A percentile compares a stretch with the other conserved stretches of the same genome.
Conservation (phyloP, 2,888 invertebrate species). For the Myopa tessellatipennis region DNA sequence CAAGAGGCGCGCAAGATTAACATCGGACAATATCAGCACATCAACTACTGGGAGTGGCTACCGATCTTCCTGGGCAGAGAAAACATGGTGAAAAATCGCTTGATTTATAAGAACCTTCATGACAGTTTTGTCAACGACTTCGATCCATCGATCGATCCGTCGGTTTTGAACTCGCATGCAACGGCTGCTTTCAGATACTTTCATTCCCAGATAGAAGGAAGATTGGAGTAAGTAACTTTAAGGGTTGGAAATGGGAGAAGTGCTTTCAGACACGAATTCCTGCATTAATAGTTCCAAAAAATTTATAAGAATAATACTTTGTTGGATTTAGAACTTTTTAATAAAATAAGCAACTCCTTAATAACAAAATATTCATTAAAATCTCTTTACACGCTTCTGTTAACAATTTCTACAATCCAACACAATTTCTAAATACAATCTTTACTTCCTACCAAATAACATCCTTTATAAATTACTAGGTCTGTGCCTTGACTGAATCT, state of each 20-base stretch:
- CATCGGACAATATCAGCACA: slow-evolving; percentile 70
- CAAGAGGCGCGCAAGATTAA: slow-evolving; percentile 70
- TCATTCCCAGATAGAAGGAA: slow-evolving; percentile 72
- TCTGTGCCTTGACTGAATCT: no score
- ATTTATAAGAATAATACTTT: no score
- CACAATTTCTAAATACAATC: no score
- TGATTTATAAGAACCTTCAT: slow-evolving; percentile 62
- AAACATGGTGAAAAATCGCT: slow-evolving; percentile 67
- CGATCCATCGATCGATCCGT: slow-evolving; percentile 70
- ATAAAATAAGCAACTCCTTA: no score
- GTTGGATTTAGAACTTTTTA: no score
- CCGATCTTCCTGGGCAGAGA: slow-evolving; percentile 69
- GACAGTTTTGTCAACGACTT: slow-evolving; percentile 69
- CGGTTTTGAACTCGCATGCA: slow-evolving; percentile 74
- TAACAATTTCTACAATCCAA: background rate
- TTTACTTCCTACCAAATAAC: no score
- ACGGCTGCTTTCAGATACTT: slow-evolving; percentile 76
- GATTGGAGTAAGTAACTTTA: slow-evolving; percentile 67
- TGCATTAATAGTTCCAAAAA: no score
- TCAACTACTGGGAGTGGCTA: slow-evolving; percentile 71
- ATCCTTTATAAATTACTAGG: no score
- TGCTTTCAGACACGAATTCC: no score
- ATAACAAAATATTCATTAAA: no score
- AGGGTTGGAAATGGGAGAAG: no score
- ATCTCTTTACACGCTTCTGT: background rate